Conservation (phyloP, 2,888 invertebrate species). For the Xanthostigma xanthostigma region DNA sequence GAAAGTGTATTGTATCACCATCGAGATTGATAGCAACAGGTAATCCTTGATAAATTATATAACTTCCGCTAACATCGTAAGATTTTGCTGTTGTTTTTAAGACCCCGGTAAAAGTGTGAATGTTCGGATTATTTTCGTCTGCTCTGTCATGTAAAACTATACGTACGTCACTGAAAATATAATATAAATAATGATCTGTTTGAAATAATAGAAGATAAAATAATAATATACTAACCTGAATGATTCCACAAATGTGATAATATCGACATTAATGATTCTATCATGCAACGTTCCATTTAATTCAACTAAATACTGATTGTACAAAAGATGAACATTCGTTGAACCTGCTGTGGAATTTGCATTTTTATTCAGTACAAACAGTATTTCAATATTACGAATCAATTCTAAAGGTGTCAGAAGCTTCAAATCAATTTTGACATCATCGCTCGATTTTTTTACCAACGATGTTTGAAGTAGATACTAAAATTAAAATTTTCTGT, state of each 20-base stretch:
- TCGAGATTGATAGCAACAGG: constrained; percentile 26
- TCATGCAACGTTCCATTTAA: background rate
- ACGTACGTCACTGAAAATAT: no score
- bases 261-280: constrained; percentile 1
- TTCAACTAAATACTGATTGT: background rate
- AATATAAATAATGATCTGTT: background rate
- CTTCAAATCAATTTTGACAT: background rate
- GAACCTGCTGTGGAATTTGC: background rate
- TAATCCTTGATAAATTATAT: constrained; percentile 25
- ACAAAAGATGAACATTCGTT: background rate
- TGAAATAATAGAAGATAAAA: background rate
- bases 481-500: no score
- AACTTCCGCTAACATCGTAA: constrained; percentile 25
- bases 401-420: constrained; percentile 2
- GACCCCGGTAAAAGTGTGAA: no score
- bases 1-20: background rate
- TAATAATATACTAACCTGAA: background rate
- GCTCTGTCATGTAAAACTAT: no score
- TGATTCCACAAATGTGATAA: constrained; percentile 1
- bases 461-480: no score
- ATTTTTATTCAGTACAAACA: background rate
- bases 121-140: no score
- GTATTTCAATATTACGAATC: background rate
- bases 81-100: no score
- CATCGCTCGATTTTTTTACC: no score